phyloP scores from a whole-genome alignment of 2,797 vertebrate genomes.

The Enteromius fasciolatus region DNA sequence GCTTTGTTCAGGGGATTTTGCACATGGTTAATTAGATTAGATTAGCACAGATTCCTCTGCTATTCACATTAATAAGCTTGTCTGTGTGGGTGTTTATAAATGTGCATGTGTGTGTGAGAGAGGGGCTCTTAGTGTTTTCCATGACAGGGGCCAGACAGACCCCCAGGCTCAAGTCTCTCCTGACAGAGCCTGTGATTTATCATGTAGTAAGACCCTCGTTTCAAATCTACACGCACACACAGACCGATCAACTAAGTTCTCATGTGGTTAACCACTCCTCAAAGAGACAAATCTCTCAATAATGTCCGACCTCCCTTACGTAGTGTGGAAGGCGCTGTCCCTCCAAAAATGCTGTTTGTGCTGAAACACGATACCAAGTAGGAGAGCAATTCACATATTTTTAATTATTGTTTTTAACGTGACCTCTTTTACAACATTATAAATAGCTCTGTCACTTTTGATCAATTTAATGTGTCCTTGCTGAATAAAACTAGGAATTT shows the following conservation, averaged over 20 bases:
- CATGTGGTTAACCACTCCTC: constrained; percentile 68
- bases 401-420: not conserved
- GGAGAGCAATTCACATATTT: not conserved
- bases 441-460: not conserved
- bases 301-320: constrained; percentile 51
- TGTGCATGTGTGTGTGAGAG: constrained; percentile 37
- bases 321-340: not conserved
- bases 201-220: constrained; percentile 58
- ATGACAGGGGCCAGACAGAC: constrained; percentile 49
- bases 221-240: constrained; percentile 56
- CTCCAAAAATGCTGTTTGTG: not conserved
- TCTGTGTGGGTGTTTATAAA: constrained; percentile 44
- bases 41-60: constrained; percentile 25
- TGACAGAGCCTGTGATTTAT: constrained; percentile 68
- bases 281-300: constrained; percentile 71
- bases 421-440: not conserved
- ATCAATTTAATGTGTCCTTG: not conserved
- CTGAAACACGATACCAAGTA: constrained; percentile 5
- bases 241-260: constrained; percentile 64
- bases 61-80: constrained; percentile 27
- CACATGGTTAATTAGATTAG: constrained; percentile 41
- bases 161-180: constrained; percentile 44
- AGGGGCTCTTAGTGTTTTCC: constrained; percentile 56
- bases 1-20: constrained; percentile 33
- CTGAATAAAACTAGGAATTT: not conserved